Base-by-base conservation (phyloP, 1,140 invertebrate species). In the Telenomus remus region DNA sequence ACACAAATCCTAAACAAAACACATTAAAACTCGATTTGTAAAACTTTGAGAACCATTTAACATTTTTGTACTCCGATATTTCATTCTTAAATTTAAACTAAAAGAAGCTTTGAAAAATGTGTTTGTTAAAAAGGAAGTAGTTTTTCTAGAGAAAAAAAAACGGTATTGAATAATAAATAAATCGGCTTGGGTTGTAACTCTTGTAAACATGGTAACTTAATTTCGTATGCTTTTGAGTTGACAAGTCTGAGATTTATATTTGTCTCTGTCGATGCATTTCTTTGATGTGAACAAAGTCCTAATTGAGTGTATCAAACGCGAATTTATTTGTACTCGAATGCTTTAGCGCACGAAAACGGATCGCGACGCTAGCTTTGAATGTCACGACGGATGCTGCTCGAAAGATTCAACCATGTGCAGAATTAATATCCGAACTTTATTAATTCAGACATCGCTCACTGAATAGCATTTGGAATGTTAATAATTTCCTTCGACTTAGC, bases 241-340 rank as follows among this genome's bases (percentile, higher is more conserved):
- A 27, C 13, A 37, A 43, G 39, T 8, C 39, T 15, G 50, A 49
- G 47, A 57, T 51, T 68, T 48, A 47, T 59, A 68, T 59, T 68
- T 68, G 54, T 51, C 64, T 59, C 47, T 34, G 47, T 9, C 64
- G 48, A 51, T 47, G 65, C 49, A 19, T 16, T 13, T 27, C 65
- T 69, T 69, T 69, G 56, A 69, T 54, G 56, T 69, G 42, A 37
- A 53, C 49, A 46, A 69, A 53, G 49, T 54, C 55, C 56, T 54
- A 69, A 69, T 68, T 68, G 55, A 68, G 48, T 69, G 50, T 60
- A 69, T 48, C 42, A 69, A 69, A 69, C 49, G 55, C 49, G 35
- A 53, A 60, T 54, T 69, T 60, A 60, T 69, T 69, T 69, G 53
- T 69, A 69, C 59, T 69, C 55, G 27, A 53, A 46, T 48, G 65